Base-by-base conservation (phyloP, 2,888 invertebrate species). In the Athripsodes cinereus region DNA sequence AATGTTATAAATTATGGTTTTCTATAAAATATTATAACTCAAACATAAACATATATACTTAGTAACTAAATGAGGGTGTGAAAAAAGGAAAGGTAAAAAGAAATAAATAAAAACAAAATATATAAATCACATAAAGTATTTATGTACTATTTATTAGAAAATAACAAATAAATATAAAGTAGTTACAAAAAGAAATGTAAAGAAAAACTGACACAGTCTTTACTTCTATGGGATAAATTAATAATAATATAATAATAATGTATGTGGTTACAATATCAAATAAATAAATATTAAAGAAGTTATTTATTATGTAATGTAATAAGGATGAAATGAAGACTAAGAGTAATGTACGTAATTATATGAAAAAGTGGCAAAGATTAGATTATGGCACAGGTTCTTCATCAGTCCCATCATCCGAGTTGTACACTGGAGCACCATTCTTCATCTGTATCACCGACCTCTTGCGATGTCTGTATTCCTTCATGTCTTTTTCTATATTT, bases 401-500 rank as follows among this genome's bases (percentile, higher is more conserved):
- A 66, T 86, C 86, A 21, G 85, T 85, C 58, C 82, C 83, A 53
- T 81, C 82, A 49, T 84, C 83, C 2, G 81, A 81, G 59, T 80
- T 80, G 65, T 79, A 80, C 1, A 80, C 80, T 1, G 80, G 76
- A 2, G 80, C 76, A 44, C 79, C 79, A 48, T 80, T 77, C 61
- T 76, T 76, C 70, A 82, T 80, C 68, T 81, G 80, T 60, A 81
- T 79, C 22, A 83, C 82, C 10, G 81, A 81, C 63, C 81, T 81
- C 70, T 83, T 81, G 59, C 80, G 74, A 64, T 80, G 76, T 65
- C 81, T 75, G 21, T 78, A 72, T 65, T 81, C 79, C 64, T 76
- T 79, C 65, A 79, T 75, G 63, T 79, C 78, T 64, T 78, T 77
- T 63, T 76, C 75, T 50, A 74, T 70, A 65, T 72, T 71, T 66